Percentiles rank a stretch among this genome's conserved stretches.
These are phyloP conservation scores for Pithys albifrons DNA, from an alignment of 2,113 vertebrate genomes.

Conservation along the genomic window DNA sequence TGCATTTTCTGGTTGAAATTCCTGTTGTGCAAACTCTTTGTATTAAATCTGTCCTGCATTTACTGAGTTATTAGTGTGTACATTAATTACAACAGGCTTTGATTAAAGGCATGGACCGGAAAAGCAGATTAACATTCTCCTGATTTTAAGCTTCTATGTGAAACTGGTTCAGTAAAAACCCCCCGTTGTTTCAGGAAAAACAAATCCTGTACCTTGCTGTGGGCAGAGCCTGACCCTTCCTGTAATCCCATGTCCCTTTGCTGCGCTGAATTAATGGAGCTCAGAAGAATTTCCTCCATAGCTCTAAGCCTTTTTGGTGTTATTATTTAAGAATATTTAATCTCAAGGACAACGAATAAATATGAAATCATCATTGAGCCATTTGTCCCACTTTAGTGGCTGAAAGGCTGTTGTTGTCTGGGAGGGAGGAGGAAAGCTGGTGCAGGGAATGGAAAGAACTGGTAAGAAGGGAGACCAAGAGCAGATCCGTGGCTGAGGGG, in stretches of 20 bases:
- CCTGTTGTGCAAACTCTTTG: not conserved
- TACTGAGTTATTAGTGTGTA: not conserved
- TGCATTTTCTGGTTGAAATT: not conserved
- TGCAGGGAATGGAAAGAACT: not conserved
- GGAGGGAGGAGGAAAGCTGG: not conserved
- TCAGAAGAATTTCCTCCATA: conserved; percentile 48
- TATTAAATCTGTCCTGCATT: not conserved
- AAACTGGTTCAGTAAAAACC: not conserved
- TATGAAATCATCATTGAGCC: not conserved
- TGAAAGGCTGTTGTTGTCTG: rapidly evolving
- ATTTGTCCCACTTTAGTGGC: not conserved
- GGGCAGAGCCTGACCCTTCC: not conserved
- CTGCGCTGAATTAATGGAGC: conserved; percentile 32
- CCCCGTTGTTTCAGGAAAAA: not conserved
- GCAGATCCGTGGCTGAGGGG: not conserved
- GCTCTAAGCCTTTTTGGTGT: conserved; percentile 54
- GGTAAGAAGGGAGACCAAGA: not conserved
- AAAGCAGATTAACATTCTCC: not conserved
- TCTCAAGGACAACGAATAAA: conserved; percentile 49
- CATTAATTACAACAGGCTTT: not conserved
- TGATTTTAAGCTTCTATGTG: not conserved
- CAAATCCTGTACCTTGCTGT: not conserved
- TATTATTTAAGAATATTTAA: conserved; percentile 63
- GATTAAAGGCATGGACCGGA: not conserved
- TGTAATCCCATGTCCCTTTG: conserved; percentile 37